Evolutionary conservation across 1,140 invertebrate species (phyloP), one percentile per base, ranked within the genome.

Genomic region (Pinna nobilis): DNA sequence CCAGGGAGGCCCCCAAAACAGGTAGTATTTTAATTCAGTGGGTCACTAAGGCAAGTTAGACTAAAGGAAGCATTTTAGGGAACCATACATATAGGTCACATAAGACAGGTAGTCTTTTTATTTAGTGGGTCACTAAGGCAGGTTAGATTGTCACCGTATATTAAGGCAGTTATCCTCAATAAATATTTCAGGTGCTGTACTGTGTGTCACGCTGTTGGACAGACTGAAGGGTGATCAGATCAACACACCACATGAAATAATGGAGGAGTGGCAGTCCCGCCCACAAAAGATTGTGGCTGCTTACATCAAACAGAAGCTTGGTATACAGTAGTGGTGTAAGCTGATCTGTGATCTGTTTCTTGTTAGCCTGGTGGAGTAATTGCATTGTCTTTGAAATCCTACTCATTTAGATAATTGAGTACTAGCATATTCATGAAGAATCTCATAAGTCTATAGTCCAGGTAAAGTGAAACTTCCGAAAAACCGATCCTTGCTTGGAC

Each of bases 201-300:
- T 99, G 23, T 99, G 97, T 86, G 97, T 98, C 6, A 94, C 96
- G 0, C 88, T 99, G 1, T 87, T 99, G n/a, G 96, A 99, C 89
- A 92, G 98, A 74, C 91, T 99, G 1, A 94, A 97, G 82, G 96
- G 96, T 7, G 98, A 99, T 90, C 97, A 99, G 92, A 95, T 98
- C 86, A 87, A 77, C 28, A 83, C 81, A 32, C 93, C 95, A 0
- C 97, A 99, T 86, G 95, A 96, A 85, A 94, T 95, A 0, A 88
- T 98, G 83, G 93, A 97, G 76, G 96, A 98, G 85, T 99, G 96
- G 94, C 97, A 99, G 87, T 91, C 94, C 66, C 91, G 97, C 78
- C 97, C 98, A 0, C 97, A 97, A 84, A 92, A 93, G 81, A 91
- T 99, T 28, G 93, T 98, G 0, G 92, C 94, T 3, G 92, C 94